phyloP scores from a whole-genome alignment of 2,888 invertebrate species.

The Synergus japonicus region DNA sequence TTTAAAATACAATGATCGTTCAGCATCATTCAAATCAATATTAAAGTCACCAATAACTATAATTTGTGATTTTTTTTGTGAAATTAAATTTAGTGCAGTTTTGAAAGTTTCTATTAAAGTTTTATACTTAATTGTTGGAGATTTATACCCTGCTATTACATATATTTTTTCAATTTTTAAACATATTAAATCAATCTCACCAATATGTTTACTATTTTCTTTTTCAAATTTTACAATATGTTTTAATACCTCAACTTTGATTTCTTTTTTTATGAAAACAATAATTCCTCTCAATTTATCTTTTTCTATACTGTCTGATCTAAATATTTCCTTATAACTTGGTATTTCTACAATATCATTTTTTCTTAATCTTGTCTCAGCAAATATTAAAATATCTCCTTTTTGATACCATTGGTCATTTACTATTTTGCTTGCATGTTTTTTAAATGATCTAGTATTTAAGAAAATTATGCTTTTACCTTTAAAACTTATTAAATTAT shows the following conservation, averaged over 20 bases:
- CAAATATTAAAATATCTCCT: conserved; percentile 30
- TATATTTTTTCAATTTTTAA: too few relatives aligned
- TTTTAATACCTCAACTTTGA: too few relatives aligned
- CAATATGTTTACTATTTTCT: neutral
- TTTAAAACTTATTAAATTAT: neutral
- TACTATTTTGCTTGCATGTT: conserved; percentile 26
- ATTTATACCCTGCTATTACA: too few relatives aligned
- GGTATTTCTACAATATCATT: too few relatives aligned
- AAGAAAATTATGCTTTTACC: neutral
- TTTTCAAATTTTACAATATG: too few relatives aligned
- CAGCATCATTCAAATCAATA: neutral
- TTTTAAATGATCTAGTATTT: neutral
- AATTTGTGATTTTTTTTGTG: neutral
- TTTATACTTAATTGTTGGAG: too few relatives aligned
- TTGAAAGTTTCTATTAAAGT: neutral
- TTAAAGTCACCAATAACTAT: neutral
- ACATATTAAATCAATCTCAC: too few relatives aligned
- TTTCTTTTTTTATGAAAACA: too few relatives aligned
- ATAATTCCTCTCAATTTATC: too few relatives aligned
- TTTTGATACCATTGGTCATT: conserved; percentile 29
- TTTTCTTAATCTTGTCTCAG: too few relatives aligned
- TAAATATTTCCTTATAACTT: too few relatives aligned
- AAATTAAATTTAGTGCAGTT: neutral
- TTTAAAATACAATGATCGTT: neutral
- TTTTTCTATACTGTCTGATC: too few relatives aligned